These are phyloP conservation scores for Proterorhinus semilunaris DNA, from an alignment of 2,113 vertebrate genomes.

Conservation along the genomic window DNA sequence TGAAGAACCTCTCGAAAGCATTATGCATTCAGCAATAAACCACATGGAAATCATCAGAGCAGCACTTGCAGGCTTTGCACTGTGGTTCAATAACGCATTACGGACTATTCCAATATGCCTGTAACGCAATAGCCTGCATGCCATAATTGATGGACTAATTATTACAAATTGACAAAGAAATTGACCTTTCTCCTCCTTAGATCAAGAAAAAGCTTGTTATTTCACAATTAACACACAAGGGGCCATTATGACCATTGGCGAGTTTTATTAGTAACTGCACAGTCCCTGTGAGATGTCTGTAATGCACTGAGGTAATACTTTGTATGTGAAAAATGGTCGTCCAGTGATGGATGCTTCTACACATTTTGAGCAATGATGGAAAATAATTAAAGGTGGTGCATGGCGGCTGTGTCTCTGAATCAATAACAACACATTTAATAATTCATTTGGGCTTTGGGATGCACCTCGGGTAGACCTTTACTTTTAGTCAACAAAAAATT, in stretches of 20 bases:
- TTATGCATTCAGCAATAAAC: background rate
- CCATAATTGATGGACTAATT: background rate
- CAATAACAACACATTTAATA: conserved; percentile 14
- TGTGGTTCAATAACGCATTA: background rate
- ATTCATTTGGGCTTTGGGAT: conserved; percentile 8
- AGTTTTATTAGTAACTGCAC: background rate
- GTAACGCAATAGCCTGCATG: background rate
- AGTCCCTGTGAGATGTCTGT: background rate
- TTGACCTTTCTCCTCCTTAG: background rate
- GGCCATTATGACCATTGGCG: background rate
- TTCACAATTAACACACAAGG: conserved; percentile 5
- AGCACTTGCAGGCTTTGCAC: background rate
- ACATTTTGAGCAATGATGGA: conserved; percentile 2
- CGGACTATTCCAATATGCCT: background rate
- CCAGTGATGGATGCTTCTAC: background rate
- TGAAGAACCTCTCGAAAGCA: too few relatives aligned
- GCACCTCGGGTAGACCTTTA: background rate
- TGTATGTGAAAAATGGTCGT: background rate
- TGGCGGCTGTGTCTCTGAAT: background rate
- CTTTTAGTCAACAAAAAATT: conserved; percentile 2
- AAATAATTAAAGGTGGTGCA: conserved; percentile 10
- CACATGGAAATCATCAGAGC: background rate
- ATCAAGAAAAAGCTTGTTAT: conserved; percentile 6
- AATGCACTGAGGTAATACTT: background rate
- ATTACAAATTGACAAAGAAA: background rate